Conservation (phyloP, 2,888 invertebrate species). For the Melanchra persicariae region DNA sequence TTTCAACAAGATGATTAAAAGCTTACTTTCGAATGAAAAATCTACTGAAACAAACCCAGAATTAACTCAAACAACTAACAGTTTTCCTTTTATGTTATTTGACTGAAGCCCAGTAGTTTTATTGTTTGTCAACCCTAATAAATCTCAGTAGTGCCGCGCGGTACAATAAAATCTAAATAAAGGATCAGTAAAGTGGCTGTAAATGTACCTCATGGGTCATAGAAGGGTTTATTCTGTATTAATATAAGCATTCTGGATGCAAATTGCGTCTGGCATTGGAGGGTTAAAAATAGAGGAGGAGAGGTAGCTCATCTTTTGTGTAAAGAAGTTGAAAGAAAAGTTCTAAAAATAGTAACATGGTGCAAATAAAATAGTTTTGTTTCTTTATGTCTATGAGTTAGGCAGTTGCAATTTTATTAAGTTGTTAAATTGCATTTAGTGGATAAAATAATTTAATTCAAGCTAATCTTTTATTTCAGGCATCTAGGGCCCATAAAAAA, state of each 20-base stretch:
- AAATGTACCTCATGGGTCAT: conserved; percentile 34
- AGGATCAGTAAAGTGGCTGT: conserved; percentile 46
- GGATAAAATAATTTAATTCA: too few species aligned
- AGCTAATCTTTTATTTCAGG: too few species aligned
- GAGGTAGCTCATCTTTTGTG: not conserved
- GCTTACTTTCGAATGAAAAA: not conserved
- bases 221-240: conserved; percentile 22
- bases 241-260: conserved; percentile 7
- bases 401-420: not conserved
- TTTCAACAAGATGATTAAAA: too few species aligned
- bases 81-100: conserved; percentile 7
- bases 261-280: conserved; percentile 11
- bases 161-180: conserved; percentile 63
- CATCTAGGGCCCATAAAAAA: too few species aligned
- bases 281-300: not conserved
- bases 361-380: not conserved
- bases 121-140: conserved; percentile 47
- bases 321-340: not conserved
- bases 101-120: conserved; percentile 26
- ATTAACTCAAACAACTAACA: conserved; percentile 8
- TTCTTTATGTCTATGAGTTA: not conserved
- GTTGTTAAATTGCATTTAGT: not conserved
- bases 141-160: conserved; percentile 24
- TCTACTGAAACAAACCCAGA: not conserved
- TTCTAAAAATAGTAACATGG: not conserved